phyloP scores from a whole-genome alignment of 2,113 vertebrate genomes.

The Percina caprodes region DNA sequence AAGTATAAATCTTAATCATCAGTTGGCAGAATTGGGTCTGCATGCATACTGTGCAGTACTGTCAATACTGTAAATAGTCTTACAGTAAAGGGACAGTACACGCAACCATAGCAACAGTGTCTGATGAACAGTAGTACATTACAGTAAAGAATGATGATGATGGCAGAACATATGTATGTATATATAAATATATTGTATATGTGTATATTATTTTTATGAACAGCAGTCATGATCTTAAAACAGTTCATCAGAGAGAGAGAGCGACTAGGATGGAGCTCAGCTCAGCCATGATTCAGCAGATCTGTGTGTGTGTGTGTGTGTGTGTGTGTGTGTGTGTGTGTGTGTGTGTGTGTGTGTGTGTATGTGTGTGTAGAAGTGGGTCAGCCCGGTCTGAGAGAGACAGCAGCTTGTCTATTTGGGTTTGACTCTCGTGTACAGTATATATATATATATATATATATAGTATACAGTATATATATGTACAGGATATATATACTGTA shows the following conservation, averaged over 20 bases:
- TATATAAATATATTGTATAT: not conserved
- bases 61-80: no score
- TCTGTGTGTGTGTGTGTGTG: constrained; percentile 12
- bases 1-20: no score
- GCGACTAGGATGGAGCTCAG: not conserved
- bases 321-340: constrained; percentile 18
- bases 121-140: no score
- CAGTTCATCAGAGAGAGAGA: not conserved
- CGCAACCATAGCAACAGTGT: no score
- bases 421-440: not conserved
- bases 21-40: no score
- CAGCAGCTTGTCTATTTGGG: constrained; percentile 3
- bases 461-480: no score
- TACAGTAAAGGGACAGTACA: no score
- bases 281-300: constrained; percentile 18
- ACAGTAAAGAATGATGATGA: no score
- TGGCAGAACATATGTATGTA: not conserved
- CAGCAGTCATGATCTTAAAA: not conserved
- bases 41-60: no score
- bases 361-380: constrained; percentile 49
- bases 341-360: constrained; percentile 19
- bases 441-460: no score
- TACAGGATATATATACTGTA: no score
- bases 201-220: not conserved
- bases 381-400: constrained; percentile 32